Evolutionary conservation across 2,888 invertebrate species (phyloP), one percentile per base, ranked within the genome.

Genomic region (Onchidella celtica): DNA sequence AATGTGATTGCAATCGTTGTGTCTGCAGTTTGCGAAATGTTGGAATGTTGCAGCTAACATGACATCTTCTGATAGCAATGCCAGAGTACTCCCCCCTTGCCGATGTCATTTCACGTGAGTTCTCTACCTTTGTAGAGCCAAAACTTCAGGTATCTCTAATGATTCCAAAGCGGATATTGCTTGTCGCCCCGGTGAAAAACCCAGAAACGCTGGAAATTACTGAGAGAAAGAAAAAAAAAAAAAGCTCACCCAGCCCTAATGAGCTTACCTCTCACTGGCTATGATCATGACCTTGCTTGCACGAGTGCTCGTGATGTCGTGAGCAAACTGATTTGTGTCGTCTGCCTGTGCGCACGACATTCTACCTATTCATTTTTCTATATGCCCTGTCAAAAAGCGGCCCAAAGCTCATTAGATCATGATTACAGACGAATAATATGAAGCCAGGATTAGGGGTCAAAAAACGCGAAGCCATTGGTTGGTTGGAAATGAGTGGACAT

Each of bases 211-310:
- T 4, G 61, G n/a, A 61, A 61, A n/a, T 24, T 61, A n/a, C 61
- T 17, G n/a, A n/a, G 61, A 6, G n/a, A 6, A 61, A 61, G n/a
- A 24, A 24, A 6, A n/a, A 61, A 61, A 61, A 61, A n/a, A 55
- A 55, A 55, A 55, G 55, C 55, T 55, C 27, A 61, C 4, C 61
- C 61, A 4, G 24, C 29, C 27, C 24, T 66, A 66, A 66, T 24
- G 6, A 14, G 66, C 66, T 66, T 66, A 66, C 66, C 9, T 24
- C 29, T 24, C 21, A 32, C 27, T 17, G 2, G 40, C 27, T 2
- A 24, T 72, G 72, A 11, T 72, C 47, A 72, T 72, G 72, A 72
- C 72, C 72, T 72, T 72, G 68, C 68, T 34, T n/a, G 36, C 68
- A 69, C 36, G 34, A 17, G 68, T 17, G 17, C 38, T 17, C 6